Percentiles rank a stretch among this genome's conserved stretches.
Conservation (phyloP, 2,797 vertebrate genomes). For the Acridotheres tristis region DNA sequence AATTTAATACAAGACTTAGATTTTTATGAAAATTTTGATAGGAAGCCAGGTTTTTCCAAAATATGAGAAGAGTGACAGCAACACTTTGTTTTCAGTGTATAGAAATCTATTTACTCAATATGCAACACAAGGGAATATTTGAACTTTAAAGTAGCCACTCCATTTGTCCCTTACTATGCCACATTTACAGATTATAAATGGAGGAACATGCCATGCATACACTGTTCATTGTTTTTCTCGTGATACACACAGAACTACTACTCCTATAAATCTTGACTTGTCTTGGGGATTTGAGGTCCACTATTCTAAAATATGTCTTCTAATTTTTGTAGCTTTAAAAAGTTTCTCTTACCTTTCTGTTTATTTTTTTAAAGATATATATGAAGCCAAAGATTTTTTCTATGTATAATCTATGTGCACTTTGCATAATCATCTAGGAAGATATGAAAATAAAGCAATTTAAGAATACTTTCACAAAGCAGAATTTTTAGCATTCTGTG, state of each 20-base stretch:
- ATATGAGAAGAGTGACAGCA: background rate
- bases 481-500: background rate
- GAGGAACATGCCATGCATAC: accelerated
- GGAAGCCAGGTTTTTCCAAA: background rate
- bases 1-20: background rate
- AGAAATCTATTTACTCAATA: background rate
- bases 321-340: background rate
- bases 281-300: background rate
- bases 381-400: background rate
- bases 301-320: background rate
- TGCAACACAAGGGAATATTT: background rate
- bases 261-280: background rate
- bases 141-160: background rate
- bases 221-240: background rate
- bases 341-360: background rate
- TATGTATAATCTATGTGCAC: background rate
- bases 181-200: background rate
- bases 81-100: background rate
- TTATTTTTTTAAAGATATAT: background rate
- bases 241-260: background rate
- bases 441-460: background rate
- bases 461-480: background rate
- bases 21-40: background rate
- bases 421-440: background rate
- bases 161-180: background rate